phyloP scores from a whole-genome alignment of 2,888 invertebrate species.

The Cybosia mesomella region DNA sequence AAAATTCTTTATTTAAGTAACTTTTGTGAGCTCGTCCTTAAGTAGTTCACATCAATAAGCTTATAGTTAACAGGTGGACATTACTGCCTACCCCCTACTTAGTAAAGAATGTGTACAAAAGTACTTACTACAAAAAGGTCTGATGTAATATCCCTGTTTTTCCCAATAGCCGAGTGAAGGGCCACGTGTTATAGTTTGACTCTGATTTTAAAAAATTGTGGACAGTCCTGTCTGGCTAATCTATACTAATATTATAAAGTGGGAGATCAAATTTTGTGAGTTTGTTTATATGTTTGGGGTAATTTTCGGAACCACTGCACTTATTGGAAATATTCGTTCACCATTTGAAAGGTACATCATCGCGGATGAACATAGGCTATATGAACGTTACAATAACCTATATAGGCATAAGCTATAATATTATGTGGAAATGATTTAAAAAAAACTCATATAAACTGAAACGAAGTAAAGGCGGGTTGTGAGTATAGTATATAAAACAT shows the following conservation, averaged over 20 bases:
- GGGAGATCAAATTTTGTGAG: too few relatives aligned
- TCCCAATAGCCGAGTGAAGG: conserved; percentile 12
- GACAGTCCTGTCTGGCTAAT: neutral
- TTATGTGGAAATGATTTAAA: too few relatives aligned
- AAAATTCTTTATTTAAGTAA: neutral
- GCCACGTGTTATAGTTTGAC: conserved; percentile 21
- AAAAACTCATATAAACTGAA: too few relatives aligned
- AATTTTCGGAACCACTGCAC: too few relatives aligned
- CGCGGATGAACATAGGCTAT: too few relatives aligned
- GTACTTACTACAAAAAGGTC: conserved; percentile 18
- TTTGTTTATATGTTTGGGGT: too few relatives aligned
- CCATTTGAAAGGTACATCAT: too few relatives aligned
- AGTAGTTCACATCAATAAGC: neutral
- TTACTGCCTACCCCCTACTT: conserved; percentile 6
- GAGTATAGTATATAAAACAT: too few relatives aligned
- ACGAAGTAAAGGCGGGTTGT: too few relatives aligned
- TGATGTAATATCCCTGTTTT: conserved; percentile 14
- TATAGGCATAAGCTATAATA: too few relatives aligned
- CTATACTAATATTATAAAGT: neutral
- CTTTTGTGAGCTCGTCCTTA: neutral
- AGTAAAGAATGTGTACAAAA: conserved; percentile 21
- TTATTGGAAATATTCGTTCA: too few relatives aligned
- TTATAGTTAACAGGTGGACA: conserved; percentile 10
- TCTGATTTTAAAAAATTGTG: conserved; percentile 5
- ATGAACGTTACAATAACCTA: too few relatives aligned